These are phyloP conservation scores for Drosophila meridiana DNA, from an alignment of 2,888 invertebrate species.

Conservation along the genomic window DNA sequence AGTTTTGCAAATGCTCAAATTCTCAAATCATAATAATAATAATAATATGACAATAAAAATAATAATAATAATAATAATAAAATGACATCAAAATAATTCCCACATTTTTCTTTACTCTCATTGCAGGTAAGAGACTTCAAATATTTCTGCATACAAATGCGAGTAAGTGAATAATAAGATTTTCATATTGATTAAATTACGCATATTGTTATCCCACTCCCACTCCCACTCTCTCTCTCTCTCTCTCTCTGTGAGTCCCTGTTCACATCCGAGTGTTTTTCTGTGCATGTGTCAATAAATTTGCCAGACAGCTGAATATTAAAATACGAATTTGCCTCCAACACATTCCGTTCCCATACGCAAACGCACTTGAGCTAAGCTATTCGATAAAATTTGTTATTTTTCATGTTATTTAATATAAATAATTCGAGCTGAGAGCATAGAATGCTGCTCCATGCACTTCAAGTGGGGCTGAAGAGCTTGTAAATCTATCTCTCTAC, in stretches of 20 bases:
- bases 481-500: no score
- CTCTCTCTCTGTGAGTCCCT: background rate
- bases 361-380: background rate
- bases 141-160: constrained; percentile 41
- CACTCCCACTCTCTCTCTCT: background rate
- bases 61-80: constrained; percentile 11
- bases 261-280: background rate
- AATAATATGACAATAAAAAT: background rate
- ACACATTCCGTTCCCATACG: background rate
- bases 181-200: constrained; percentile 75
- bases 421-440: background rate
- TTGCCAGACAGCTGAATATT: constrained; percentile 26
- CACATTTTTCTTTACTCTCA: constrained; percentile 16
- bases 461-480: no score
- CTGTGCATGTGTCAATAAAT: constrained; percentile 40
- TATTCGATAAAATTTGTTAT: background rate
- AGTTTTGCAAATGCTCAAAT: constrained; percentile 5
- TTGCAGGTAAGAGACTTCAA: constrained; percentile 63
- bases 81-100: constrained; percentile 20
- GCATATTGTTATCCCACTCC: background rate
- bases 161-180: constrained; percentile 68
- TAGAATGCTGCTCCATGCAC: no score
- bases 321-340: constrained; percentile 4
- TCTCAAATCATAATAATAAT: background rate
- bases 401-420: background rate